phyloP scores from a whole-genome alignment of 2,888 invertebrate genomes.

The Strigamia transsilvanica region DNA sequence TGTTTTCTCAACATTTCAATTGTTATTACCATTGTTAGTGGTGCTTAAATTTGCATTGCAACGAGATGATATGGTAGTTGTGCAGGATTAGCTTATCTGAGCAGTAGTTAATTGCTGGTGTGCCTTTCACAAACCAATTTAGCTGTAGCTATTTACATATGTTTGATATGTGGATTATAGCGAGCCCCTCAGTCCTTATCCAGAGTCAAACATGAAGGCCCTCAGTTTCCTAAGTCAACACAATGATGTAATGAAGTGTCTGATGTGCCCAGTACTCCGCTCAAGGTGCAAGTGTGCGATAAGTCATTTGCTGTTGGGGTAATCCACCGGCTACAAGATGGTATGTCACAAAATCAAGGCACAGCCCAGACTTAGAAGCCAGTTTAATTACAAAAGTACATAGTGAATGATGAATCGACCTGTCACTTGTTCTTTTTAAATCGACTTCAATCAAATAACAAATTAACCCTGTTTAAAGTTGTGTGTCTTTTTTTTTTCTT shows the following conservation, averaged over 20 bases:
- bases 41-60: slow-evolving; percentile 33
- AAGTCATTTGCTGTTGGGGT: slow-evolving; percentile 36
- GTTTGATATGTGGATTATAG: slow-evolving; percentile 40
- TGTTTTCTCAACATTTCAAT: slow-evolving; percentile 31
- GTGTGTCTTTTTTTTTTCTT: neutral
- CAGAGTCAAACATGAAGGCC: slow-evolving; percentile 31
- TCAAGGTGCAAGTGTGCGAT: slow-evolving; percentile 34
- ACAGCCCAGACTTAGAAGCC: slow-evolving; percentile 4
- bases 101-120: slow-evolving; percentile 32
- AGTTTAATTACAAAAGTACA: slow-evolving; percentile 40
- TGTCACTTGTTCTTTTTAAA: slow-evolving; percentile 18
- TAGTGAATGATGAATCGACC: slow-evolving; percentile 17
- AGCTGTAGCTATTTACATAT: slow-evolving; percentile 43
- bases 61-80: slow-evolving; percentile 20
- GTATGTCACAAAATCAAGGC: slow-evolving; percentile 16
- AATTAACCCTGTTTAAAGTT: neutral
- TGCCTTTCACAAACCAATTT: slow-evolving; percentile 42
- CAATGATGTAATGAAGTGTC: slow-evolving; percentile 32
- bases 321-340: slow-evolving; percentile 33
- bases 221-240: slow-evolving; percentile 13
- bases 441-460: neutral
- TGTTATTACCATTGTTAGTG: slow-evolving; percentile 18
- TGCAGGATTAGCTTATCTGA: slow-evolving; percentile 35
- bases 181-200: slow-evolving; percentile 26
- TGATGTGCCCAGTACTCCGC: slow-evolving; percentile 21